phyloP scores from a whole-genome alignment of 2,113 vertebrate species.

The Anoura caudifer region DNA sequence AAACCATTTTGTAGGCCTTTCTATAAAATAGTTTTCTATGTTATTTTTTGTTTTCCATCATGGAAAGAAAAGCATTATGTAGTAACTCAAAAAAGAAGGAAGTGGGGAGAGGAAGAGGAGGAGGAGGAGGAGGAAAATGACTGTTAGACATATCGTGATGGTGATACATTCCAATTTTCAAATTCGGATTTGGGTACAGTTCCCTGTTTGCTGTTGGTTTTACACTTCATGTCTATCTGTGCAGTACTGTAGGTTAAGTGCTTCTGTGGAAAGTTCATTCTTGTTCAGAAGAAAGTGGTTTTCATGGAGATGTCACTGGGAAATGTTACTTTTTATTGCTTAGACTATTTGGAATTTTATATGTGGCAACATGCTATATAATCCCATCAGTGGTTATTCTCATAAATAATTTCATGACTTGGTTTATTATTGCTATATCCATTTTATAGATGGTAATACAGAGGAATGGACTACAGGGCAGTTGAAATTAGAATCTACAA shows the following conservation, averaged over 20 bases:
- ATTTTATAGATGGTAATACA: slow-evolving; percentile 44
- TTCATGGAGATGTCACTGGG: slow-evolving; percentile 15
- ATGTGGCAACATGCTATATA: slow-evolving; percentile 13
- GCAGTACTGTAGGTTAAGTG: background rate
- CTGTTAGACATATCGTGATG: background rate
- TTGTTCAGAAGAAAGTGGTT: slow-evolving; percentile 31
- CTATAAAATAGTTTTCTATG: slow-evolving; percentile 14
- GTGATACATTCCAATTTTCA: background rate
- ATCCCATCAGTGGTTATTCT: slow-evolving; percentile 32
- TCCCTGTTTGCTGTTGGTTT: background rate
- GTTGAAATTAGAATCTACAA: slow-evolving; percentile 36
- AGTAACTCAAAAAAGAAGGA: background rate
- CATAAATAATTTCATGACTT: slow-evolving; percentile 52
- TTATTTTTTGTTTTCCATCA: background rate
- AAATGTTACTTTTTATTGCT: slow-evolving; percentile 57
- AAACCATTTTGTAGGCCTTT: background rate
- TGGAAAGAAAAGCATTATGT: background rate
- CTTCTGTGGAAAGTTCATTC: background rate
- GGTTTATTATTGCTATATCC: slow-evolving; percentile 42
- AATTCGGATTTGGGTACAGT: background rate
- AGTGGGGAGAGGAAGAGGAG: no score
- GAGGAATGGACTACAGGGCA: slow-evolving; percentile 20
- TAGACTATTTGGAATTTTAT: slow-evolving; percentile 52
- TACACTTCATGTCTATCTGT: background rate
- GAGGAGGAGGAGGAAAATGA: background rate